A percentile compares a stretch with the other conserved stretches of the same genome.
Evolutionary conservation across 1,140 invertebrate species (phyloP).

Genomic region (Cydia strobilella): DNA sequence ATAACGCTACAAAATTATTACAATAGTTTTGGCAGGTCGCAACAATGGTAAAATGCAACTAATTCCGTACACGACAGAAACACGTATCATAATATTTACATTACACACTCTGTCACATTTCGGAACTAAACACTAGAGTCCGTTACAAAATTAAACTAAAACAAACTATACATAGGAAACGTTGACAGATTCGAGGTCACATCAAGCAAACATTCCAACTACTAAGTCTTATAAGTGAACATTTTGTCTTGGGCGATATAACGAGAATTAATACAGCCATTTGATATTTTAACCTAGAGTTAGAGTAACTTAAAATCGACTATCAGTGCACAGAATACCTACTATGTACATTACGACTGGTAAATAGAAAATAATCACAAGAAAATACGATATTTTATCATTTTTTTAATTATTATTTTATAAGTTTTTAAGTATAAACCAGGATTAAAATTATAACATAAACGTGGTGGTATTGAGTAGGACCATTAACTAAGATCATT

Average conservation of each 20-base stretch:
- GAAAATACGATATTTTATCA: constrained; percentile 41
- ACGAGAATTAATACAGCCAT: constrained; percentile 67
- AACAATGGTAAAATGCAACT: constrained; percentile 78
- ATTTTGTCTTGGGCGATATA: constrained; percentile 59
- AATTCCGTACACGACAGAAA: constrained; percentile 64
- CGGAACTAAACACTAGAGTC: constrained; percentile 52
- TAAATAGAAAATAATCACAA: constrained; percentile 50
- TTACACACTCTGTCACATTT: constrained; percentile 38
- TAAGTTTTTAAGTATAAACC: constrained; percentile 53
- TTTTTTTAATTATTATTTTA: constrained; percentile 66
- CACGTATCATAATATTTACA: constrained; percentile 73
- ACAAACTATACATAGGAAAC: constrained; percentile 60
- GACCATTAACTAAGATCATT: constrained; percentile 46
- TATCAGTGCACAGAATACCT: constrained; percentile 73
- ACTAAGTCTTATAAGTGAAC: constrained; percentile 57
- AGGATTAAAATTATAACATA: constrained; percentile 58
- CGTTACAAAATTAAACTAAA: constrained; percentile 56
- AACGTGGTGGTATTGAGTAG: constrained; percentile 57
- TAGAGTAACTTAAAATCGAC: constrained; percentile 67
- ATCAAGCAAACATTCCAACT: constrained; percentile 52
- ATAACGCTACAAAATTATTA: constrained; percentile 73
- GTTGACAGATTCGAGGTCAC: constrained; percentile 41
- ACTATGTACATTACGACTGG: constrained; percentile 69
- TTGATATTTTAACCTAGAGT: constrained; percentile 59
- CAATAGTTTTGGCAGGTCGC: constrained; percentile 77